phyloP scores from a whole-genome alignment of 2,797 vertebrate species.

The Ctenosaura bakeri region DNA sequence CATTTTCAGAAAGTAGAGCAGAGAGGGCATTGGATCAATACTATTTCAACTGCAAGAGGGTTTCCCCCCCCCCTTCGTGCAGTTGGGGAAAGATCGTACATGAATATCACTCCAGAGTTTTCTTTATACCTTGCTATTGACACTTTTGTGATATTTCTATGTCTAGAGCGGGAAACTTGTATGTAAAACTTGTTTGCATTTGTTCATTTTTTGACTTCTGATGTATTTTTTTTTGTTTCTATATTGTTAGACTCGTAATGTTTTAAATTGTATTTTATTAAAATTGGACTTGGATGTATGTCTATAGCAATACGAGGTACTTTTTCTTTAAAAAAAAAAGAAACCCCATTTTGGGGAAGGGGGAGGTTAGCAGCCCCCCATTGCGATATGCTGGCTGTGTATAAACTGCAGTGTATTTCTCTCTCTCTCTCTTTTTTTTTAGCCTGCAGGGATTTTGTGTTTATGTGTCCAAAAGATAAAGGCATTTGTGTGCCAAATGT shows the following conservation, averaged over 20 bases:
- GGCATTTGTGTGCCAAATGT: constrained; percentile 93
- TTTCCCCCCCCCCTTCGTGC: constrained; percentile 75
- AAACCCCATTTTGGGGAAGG: constrained; percentile 69
- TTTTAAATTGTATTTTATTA: constrained; percentile 90
- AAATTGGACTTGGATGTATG: constrained; percentile 88
- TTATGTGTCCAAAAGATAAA: constrained; percentile 91
- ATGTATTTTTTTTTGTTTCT: constrained; percentile 84
- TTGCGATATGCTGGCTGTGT: constrained; percentile 82
- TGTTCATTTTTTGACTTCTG: constrained; percentile 78
- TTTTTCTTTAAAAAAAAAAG: constrained; percentile 75
- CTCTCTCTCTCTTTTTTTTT: constrained; percentile 84
- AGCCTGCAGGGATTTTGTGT: constrained; percentile 99
- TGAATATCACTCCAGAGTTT: constrained; percentile 72
- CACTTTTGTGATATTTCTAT: constrained; percentile 81
- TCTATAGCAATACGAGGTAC: constrained; percentile 93
- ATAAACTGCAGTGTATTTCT: constrained; percentile 80
- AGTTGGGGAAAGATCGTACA: constrained; percentile 77
- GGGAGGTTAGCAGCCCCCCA: constrained; percentile 74
- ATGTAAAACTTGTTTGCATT: constrained; percentile 82
- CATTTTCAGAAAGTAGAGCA: constrained; percentile 79
- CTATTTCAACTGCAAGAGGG: constrained; percentile 71
- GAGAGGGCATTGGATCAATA: constrained; percentile 78
- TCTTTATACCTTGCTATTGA: constrained; percentile 83
- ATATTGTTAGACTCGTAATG: constrained; percentile 87
- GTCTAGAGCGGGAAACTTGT: constrained; percentile 82